phyloP scores from a whole-genome alignment of 2,797 vertebrate species.

The Hafferia zeledoni region DNA sequence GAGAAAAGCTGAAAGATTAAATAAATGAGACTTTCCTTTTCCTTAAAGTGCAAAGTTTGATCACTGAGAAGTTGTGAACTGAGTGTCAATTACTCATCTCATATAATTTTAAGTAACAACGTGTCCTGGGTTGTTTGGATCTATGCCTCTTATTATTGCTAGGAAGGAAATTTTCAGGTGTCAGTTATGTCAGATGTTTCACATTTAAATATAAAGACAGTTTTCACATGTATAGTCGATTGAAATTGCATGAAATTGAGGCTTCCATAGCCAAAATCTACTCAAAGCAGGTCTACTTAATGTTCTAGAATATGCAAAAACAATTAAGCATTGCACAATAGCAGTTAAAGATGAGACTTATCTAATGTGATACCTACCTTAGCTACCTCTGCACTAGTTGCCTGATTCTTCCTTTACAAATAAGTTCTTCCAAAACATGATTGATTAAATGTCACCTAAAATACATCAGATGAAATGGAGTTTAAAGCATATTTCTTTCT shows the following conservation, averaged over 20 bases:
- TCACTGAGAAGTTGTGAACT: not conserved
- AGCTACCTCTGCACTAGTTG: not conserved
- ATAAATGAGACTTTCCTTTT: not conserved
- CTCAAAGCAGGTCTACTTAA: not conserved
- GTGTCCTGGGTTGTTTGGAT: not conserved
- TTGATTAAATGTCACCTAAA: not conserved
- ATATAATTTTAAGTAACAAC: not conserved
- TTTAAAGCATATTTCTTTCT: not conserved
- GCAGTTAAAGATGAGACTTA: not conserved
- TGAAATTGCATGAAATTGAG: not conserved
- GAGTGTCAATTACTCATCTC: not conserved
- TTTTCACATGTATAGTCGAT: not conserved
- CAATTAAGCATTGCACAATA: not conserved
- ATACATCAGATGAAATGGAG: not conserved
- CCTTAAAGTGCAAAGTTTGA: not conserved
- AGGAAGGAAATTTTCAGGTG: not conserved
- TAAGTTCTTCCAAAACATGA: not conserved
- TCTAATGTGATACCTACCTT: not conserved
- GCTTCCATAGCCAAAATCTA: not conserved
- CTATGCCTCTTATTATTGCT: not conserved
- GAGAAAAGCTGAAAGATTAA: not conserved
- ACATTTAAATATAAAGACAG: not conserved
- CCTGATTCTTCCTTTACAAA: not conserved
- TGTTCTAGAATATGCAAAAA: not conserved
- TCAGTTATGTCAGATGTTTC: not conserved